phyloP scores from a whole-genome alignment of 2,113 vertebrate species.

The Dasyurus viverrinus region DNA sequence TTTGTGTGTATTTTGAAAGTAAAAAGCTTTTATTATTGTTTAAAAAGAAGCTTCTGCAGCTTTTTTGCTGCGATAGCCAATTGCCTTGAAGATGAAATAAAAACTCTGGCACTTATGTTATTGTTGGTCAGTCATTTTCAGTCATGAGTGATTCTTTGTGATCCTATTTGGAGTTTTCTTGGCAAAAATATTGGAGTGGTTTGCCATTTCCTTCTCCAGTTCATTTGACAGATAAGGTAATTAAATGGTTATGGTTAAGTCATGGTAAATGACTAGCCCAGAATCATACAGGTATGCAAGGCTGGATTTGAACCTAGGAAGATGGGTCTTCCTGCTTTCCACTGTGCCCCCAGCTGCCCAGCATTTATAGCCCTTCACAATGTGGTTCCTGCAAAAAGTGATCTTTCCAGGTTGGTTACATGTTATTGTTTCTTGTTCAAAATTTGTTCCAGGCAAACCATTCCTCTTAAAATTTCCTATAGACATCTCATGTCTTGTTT shows the following conservation, averaged over 20 bases:
- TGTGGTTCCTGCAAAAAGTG: neutral
- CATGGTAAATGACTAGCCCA: neutral
- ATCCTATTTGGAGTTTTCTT: neutral
- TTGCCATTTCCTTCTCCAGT: neutral
- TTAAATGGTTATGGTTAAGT: neutral
- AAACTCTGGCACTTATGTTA: neutral
- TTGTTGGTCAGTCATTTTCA: neutral
- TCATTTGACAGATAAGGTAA: neutral
- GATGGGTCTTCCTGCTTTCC: neutral
- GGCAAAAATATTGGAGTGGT: neutral
- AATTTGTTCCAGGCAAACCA: neutral
- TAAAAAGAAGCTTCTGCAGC: too few relatives aligned
- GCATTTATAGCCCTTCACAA: neutral
- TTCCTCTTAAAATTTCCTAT: neutral
- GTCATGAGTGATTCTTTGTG: neutral
- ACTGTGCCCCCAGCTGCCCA: neutral
- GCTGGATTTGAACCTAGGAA: neutral
- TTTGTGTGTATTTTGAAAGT: too few relatives aligned
- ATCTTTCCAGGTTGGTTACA: neutral
- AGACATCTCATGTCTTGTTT: neutral
- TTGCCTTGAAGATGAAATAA: neutral
- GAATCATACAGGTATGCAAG: neutral
- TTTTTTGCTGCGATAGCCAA: too few relatives aligned
- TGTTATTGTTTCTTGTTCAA: neutral
- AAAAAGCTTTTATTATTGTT: too few relatives aligned